These are phyloP conservation scores for Micromussa lordhowensis DNA, from an alignment of 92 coral and sea anemone genomes.

Conservation along the genomic window DNA sequence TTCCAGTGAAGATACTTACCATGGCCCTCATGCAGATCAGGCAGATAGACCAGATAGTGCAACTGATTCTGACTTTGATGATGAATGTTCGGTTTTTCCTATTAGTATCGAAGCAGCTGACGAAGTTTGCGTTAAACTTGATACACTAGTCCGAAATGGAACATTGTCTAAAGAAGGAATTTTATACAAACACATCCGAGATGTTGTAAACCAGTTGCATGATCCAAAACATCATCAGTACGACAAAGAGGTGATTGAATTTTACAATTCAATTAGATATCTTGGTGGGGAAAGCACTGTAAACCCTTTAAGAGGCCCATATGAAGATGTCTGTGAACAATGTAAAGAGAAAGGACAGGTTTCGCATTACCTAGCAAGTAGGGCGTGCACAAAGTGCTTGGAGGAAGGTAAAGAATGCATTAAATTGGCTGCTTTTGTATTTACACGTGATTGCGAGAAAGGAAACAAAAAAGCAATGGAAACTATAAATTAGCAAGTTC, in stretches of 20 bases:
- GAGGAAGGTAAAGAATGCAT: conserved; percentile 39
- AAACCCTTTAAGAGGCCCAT: conserved; percentile 54
- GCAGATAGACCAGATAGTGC: conserved; percentile 8
- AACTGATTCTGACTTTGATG: conserved; percentile 55
- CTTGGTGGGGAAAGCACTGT: conserved; percentile 63
- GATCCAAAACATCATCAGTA: conserved; percentile 40
- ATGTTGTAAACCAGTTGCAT: conserved; percentile 3
- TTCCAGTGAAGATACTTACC: background rate
- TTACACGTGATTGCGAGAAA: conserved; percentile 54
- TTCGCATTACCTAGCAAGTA: no score
- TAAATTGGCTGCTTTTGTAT: conserved; percentile 30
- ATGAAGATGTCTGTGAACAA: no score
- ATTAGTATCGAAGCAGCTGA: conserved; percentile 43
- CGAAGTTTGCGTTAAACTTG: conserved; percentile 59
- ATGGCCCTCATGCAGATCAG: background rate
- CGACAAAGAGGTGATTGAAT: conserved; percentile 57
- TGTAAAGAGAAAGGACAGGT: no score
- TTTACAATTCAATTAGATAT: conserved; percentile 53
- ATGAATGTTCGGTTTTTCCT: conserved; percentile 48
- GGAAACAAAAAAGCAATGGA: conserved; percentile 71
- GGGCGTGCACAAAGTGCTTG: conserved; percentile 56
- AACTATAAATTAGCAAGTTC: no score
- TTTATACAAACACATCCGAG: conserved; percentile 36
- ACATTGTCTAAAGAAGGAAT: conserved; percentile 43
- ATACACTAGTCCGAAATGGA: conserved; percentile 21